Percentiles rank a stretch among this genome's conserved stretches.
These are phyloP conservation scores for Simalia tracyae DNA, from an alignment of 2,797 vertebrate species.

Conservation along the genomic window DNA sequence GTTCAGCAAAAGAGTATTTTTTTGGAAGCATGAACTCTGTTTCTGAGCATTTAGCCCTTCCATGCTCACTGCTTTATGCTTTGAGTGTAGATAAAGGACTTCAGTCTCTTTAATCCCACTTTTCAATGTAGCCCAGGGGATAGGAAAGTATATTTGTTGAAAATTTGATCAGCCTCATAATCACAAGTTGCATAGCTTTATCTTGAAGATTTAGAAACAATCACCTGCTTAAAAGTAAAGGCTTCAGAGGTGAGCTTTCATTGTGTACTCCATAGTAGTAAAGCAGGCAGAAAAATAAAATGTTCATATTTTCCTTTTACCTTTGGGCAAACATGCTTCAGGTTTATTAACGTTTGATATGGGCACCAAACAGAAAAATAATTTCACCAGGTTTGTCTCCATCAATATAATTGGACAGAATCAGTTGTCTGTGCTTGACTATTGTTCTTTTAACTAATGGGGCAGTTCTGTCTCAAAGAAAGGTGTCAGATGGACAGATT, in stretches of 20 bases:
- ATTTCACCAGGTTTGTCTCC: not conserved
- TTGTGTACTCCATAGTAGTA: not conserved
- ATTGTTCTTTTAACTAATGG: not conserved
- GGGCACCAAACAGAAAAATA: not conserved
- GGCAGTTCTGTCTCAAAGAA: not conserved
- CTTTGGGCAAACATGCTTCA: not conserved
- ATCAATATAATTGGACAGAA: not conserved
- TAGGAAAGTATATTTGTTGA: not conserved
- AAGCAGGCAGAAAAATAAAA: not conserved
- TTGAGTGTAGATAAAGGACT: slow-evolving; percentile 23
- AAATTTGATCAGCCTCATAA: not conserved
- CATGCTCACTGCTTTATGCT: slow-evolving; percentile 47
- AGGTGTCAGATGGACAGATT: not conserved
- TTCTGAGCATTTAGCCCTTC: slow-evolving; percentile 62
- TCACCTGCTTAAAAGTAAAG: not conserved
- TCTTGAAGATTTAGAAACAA: not conserved
- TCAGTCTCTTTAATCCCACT: not conserved
- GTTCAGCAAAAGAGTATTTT: slow-evolving; percentile 56
- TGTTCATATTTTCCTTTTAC: not conserved
- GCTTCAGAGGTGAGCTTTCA: not conserved
- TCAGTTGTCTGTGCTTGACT: not conserved
- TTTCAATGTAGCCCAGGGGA: not conserved
- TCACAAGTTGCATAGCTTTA: not conserved
- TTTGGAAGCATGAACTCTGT: slow-evolving; percentile 58
- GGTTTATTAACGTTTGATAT: not conserved